phyloP scores from a whole-genome alignment of 1,140 invertebrate species.

The Aricia agestis region DNA sequence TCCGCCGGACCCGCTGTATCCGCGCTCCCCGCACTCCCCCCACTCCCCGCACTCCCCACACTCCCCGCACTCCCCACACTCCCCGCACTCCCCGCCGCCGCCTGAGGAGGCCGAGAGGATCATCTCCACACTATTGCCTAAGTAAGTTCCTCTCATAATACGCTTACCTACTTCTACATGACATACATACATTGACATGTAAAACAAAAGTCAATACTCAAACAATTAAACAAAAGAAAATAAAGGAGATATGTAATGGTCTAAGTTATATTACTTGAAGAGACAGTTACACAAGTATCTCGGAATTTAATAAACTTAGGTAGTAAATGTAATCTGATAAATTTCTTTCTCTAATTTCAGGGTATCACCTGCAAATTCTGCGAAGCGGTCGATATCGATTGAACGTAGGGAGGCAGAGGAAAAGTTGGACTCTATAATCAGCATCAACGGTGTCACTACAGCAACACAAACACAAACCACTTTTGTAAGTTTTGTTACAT shows the following conservation, averaged over 20 bases:
- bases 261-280: no score
- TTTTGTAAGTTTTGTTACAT: conserved; percentile 77
- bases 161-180: no score
- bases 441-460: conserved; percentile 71
- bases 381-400: conserved; percentile 69
- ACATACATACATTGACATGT: no score
- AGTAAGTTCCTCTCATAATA: conserved; percentile 72
- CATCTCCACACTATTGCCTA: conserved; percentile 83
- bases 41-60: conserved; percentile 68
- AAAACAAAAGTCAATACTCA: no score
- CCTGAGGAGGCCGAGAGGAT: conserved; percentile 85
- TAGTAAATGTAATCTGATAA: no score
- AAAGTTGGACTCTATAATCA: conserved; percentile 62
- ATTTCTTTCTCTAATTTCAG: conserved; percentile 54
- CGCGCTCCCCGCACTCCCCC: conserved; percentile 66
- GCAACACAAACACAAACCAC: conserved; percentile 83
- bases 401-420: conserved; percentile 60
- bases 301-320: no score
- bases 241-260: no score
- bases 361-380: conserved; percentile 81
- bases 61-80: conserved; percentile 58
- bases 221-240: no score
- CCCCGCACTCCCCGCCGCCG: conserved; percentile 78
- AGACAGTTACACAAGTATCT: no score
- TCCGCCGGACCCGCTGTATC: conserved; percentile 68